A percentile compares a stretch with the other conserved stretches of the same genome.
These are phyloP conservation scores for Colossoma macropomum DNA, from an alignment of 2,113 vertebrate species.

Conservation along the genomic window DNA sequence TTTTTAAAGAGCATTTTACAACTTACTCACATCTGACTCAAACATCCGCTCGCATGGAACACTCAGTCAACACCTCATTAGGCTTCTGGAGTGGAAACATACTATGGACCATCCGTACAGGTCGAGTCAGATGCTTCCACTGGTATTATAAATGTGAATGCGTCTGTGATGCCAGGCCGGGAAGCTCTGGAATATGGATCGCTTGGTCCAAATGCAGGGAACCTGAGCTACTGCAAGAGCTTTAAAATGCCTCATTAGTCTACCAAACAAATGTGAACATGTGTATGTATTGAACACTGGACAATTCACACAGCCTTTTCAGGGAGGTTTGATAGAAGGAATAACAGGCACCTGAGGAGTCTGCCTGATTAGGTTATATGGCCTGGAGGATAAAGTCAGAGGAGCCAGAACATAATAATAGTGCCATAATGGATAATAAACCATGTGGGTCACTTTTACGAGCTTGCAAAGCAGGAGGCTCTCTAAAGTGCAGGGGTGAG, in stretches of 20 bases:
- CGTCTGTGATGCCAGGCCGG: neutral
- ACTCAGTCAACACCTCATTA: constrained; percentile 63
- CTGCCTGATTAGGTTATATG: constrained; percentile 8
- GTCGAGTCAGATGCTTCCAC: neutral
- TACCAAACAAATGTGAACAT: neutral
- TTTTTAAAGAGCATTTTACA: constrained; percentile 56
- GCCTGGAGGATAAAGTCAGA: constrained; percentile 23
- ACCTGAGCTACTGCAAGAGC: neutral
- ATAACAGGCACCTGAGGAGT: neutral
- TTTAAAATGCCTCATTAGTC: neutral
- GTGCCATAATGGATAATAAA: constrained; percentile 27
- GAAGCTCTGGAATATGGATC: neutral
- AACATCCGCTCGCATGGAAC: constrained; percentile 62
- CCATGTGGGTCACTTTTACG: constrained; percentile 22
- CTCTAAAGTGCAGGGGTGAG: neutral
- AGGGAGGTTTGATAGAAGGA: neutral
- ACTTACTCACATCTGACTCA: constrained; percentile 50
- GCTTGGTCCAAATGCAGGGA: neutral
- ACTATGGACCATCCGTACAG: neutral
- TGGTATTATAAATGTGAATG: neutral
- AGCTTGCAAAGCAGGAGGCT: constrained; percentile 27
- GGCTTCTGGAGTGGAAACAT: constrained; percentile 23
- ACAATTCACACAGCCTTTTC: neutral
- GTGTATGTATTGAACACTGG: neutral
- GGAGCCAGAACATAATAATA: constrained; percentile 25